Base-by-base conservation (phyloP, 2,888 invertebrate genomes). In the Diploptera punctata region DNA sequence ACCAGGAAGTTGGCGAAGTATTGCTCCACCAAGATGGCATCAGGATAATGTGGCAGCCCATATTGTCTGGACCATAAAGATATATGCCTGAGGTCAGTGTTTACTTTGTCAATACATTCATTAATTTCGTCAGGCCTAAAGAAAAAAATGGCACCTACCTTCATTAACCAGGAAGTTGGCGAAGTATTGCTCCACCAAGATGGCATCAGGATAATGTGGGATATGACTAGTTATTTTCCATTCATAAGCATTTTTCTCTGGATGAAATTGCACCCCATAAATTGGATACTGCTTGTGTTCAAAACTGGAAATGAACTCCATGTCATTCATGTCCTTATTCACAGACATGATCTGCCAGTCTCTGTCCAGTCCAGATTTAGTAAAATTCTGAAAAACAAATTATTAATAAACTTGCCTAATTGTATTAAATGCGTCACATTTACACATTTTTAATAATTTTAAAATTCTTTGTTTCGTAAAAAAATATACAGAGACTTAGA, bases 241-340 rank as follows among this genome's bases (percentile, higher is more conserved):
- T 82, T 95, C 95, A 79, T 90, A 97, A 0, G 88, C 83, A 79
- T 89, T 90, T 80, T 96, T 95, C 82, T 98, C 98, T 0, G 97
- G 97, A 80, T 98, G 98, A 83, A 94, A 97, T 82, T 97, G 96
- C 0, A 91, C 85, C 0, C 92, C 97, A 81, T 91, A 97, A 80
- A 96, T 91, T 10, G 97, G 97, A 75, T 84, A 89, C 79, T 83
- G 84, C 9, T 79, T 85, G 76, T 92, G 89, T 83, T 97, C 97
- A 73, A 93, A 83, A 0, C 90, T 86, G 0, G 96, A 93, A 43
- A 97, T 88, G 78, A 93, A 97, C 77, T 87, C 83, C 0, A 89
- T 77, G 0, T 89, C 89, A 47, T 88, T 81, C 0, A 80, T 80
- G 79, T 95, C 96, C 33, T 84, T 80, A 78, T 92, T 93, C 2